Evolutionary conservation across 2,888 invertebrate genomes (phyloP), one percentile per base, ranked within the genome.

Genomic region (Ophion slaviceki): DNA sequence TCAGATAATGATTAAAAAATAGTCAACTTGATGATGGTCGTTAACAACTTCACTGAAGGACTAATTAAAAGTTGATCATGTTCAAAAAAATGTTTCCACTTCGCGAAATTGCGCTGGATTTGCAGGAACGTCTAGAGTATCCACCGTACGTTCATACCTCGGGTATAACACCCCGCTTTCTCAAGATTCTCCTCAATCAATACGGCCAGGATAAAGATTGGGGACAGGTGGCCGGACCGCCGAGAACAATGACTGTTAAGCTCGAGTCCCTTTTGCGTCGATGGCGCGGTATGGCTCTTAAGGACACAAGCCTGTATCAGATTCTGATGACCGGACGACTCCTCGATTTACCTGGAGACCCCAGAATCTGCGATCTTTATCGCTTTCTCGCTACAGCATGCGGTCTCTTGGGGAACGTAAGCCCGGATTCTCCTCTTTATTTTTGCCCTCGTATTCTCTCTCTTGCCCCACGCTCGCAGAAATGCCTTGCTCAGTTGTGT

Each of bases 101-200:
- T 57, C n/a, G 7, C 11, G 62, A 59, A 74, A 74, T 70, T 77
- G 67, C 40, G 28, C 45, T 86, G 86, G 80, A 88, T 87, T 85
- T 78, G 75, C 86, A 92, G 92, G 87, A 91, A 82, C 90, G 92
- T 8, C 93, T 97, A 85, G 97, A 97, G 93, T 97, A 96, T 90
- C 97, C 97, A 0, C 95, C 96, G 2, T 95, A 95, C 80, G 95
- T 95, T 88, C 96, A 96, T 85, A 96, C 96, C 86, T 96, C 96
- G 2, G 97, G 97, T 0, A 95, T 98, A 2, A 97, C 97, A 0
- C 96, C 97, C 8, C 98, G 97, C 1, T 97, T 97, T 92, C 94
- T 98, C 80, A 96, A 96, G 92, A 96, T 97, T 20, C 94, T 98
- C 32, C 95, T 97, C 87, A 95, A 96, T 92, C 97, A 97, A 95